Percentiles rank a stretch among this genome's conserved stretches.
phyloP scores from a whole-genome alignment of 2,113 vertebrate genomes.

The Morone chrysops region DNA sequence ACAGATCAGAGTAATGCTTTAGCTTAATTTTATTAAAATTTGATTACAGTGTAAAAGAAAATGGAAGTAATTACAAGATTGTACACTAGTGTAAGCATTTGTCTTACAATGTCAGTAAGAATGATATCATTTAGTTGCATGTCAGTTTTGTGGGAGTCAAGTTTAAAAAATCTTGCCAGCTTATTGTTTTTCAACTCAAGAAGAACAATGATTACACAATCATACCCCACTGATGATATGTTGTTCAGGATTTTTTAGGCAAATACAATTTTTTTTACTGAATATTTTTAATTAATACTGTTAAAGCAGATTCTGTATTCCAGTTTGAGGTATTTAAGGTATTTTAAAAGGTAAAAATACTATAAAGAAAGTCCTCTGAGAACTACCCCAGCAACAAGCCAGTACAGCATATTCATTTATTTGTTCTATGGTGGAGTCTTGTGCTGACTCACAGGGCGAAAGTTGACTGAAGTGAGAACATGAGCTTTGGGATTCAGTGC shows the following conservation, averaged over 20 bases:
- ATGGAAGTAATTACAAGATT: background rate
- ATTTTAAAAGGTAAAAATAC: background rate
- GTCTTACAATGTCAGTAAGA: background rate
- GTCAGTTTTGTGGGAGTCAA: background rate
- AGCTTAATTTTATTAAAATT: background rate
- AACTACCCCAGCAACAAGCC: background rate
- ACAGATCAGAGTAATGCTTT: constrained; percentile 3
- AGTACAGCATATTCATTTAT: background rate
- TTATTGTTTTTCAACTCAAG: background rate
- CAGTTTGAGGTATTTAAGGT: background rate
- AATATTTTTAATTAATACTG: background rate
- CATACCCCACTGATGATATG: background rate
- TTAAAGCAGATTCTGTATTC: background rate
- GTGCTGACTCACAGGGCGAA: constrained; percentile 35
- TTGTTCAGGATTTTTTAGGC: background rate
- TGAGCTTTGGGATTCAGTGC: constrained; percentile 35
- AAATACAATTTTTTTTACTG: background rate
- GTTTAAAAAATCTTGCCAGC: background rate
- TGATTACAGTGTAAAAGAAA: background rate
- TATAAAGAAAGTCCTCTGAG: background rate
- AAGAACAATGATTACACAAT: background rate
- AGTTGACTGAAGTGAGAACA: constrained; percentile 16
- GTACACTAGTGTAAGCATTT: background rate
- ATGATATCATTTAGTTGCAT: no score
- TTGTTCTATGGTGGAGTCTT: constrained; percentile 11